phyloP scores from a whole-genome alignment of 2,113 vertebrate species.

The Serinus canaria region DNA sequence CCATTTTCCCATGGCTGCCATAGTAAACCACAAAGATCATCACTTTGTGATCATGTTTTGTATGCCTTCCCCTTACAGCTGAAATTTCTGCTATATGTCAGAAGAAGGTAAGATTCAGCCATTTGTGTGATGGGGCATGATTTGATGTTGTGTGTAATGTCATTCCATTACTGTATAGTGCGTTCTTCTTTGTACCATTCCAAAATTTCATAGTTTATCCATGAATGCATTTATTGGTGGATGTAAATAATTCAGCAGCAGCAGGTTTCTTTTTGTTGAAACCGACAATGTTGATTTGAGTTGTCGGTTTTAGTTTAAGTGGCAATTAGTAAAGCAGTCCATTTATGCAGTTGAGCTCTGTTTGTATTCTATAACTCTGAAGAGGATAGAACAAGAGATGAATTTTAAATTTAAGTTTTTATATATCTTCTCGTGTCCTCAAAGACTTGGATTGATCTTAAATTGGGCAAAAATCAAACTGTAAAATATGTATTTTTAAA shows the following conservation, averaged over 20 bases:
- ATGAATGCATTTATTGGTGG: slow-evolving; percentile 20
- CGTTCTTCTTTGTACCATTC: slow-evolving; percentile 25
- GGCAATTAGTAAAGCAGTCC: not conserved
- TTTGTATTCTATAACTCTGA: not conserved
- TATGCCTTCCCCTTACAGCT: slow-evolving; percentile 87
- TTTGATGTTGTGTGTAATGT: slow-evolving; percentile 63
- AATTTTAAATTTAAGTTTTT: not conserved
- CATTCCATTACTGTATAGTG: slow-evolving; percentile 58
- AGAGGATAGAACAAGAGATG: not conserved
- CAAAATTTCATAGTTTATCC: slow-evolving; percentile 2
- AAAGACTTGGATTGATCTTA: not conserved
- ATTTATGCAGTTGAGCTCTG: not conserved
- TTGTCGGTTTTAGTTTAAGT: not conserved
- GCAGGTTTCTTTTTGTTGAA: slow-evolving; percentile 45
- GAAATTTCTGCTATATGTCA: slow-evolving; percentile 99
- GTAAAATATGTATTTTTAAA: not conserved
- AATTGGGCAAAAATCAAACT: not conserved
- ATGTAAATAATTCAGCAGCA: slow-evolving; percentile 19
- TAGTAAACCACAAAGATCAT: not conserved
- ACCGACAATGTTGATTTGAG: slow-evolving; percentile 11
- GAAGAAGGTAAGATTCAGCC: slow-evolving; percentile 92
- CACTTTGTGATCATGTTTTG: slow-evolving; percentile 73
- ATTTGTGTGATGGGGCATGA: slow-evolving; percentile 65
- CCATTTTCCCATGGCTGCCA: not conserved
- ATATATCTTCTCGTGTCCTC: not conserved